Base-by-base conservation (phyloP, 2,113 vertebrate genomes). In the Micronycteris hirsuta region DNA sequence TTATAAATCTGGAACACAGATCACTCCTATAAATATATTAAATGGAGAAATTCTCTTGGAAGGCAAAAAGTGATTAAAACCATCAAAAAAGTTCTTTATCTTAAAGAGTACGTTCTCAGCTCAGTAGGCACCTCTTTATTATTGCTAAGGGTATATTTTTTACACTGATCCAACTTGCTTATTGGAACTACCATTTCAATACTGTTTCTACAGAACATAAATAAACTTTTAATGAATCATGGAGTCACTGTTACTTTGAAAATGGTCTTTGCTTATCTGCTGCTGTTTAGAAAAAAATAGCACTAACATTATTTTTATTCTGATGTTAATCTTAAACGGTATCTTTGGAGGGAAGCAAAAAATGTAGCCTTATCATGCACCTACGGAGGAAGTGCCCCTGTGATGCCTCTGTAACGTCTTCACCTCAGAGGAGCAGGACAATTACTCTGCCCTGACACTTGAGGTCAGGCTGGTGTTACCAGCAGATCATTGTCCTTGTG, bases 141-240 rank as follows among this genome's bases (percentile, higher is more conserved):
- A 26, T 15, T 56, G 74, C 38, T 63, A 78, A 92, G 22, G 76
- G 36, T 68, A 83, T 90, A 31, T 89, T 78, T 89, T 65, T 65
- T 58, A 31, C 13, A 19, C 12, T 80, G 91, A 89, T 8, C 10
- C 31, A 71, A 28, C 15, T 16, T 78, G 43, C 20, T 82, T 73
- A 38, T 14, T 77, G 83, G 52, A 90, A 68, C 68, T 63, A 49
- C 24, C 20, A 56, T 70, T 63, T 84, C 61, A 70, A 67, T 52
- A 14, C 10, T 92, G 61, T 28, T 68, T 63, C 88, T 47, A 38
- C 3, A 58, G 58, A 76, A 86, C 33, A 85, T 61, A 95, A 70
- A 83, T 54, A 76, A 87, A 61, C 84, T 82, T 56, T 86, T 83
- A 96, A 92, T 65, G 47, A 93, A 89, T 73, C 74, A 74, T 43